These are phyloP conservation scores for Anagrus nilaparvatae DNA, from an alignment of 1,140 invertebrate genomes.

Conservation along the genomic window DNA sequence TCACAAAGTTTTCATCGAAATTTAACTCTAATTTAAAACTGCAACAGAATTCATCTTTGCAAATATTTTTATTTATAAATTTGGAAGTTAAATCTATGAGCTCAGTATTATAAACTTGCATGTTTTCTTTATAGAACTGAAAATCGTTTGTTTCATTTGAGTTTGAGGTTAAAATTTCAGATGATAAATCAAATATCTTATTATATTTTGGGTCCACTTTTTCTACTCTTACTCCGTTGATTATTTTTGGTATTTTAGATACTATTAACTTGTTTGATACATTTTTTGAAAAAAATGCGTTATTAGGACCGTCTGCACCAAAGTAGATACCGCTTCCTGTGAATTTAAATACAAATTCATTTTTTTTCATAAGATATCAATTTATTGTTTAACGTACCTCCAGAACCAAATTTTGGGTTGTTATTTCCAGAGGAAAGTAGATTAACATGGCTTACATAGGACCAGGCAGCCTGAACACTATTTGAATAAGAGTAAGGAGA, in stretches of 20 bases:
- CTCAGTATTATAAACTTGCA: constrained; percentile 18
- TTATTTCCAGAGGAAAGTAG: constrained; percentile 48
- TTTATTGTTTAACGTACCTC: no score
- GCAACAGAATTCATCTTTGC: constrained; percentile 27
- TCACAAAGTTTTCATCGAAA: neutral
- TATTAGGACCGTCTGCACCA: constrained; percentile 20
- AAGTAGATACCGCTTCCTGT: constrained; percentile 49
- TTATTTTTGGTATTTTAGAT: constrained; percentile 26
- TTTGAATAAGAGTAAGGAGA: constrained; percentile 59
- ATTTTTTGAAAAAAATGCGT: no score
- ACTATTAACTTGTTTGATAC: constrained; percentile 22
- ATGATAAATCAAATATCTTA: constrained; percentile 12
- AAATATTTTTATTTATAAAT: constrained; percentile 16
- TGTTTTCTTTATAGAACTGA: constrained; percentile 13
- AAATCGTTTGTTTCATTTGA: neutral
- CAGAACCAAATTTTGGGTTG: constrained; percentile 24
- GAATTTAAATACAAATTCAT: no score
- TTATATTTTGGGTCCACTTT: constrained; percentile 1
- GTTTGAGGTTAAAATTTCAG: constrained; percentile 15
- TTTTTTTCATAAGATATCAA: no score
- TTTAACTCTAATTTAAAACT: constrained; percentile 17
- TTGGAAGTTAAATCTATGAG: constrained; percentile 12
- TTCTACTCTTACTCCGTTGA: constrained; percentile 10
- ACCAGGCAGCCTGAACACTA: constrained; percentile 45
- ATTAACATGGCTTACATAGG: constrained; percentile 44